Evolutionary conservation across 2,888 invertebrate species (phyloP), one percentile per base, ranked within the genome.

Genomic region (Parnassius glacialis): DNA sequence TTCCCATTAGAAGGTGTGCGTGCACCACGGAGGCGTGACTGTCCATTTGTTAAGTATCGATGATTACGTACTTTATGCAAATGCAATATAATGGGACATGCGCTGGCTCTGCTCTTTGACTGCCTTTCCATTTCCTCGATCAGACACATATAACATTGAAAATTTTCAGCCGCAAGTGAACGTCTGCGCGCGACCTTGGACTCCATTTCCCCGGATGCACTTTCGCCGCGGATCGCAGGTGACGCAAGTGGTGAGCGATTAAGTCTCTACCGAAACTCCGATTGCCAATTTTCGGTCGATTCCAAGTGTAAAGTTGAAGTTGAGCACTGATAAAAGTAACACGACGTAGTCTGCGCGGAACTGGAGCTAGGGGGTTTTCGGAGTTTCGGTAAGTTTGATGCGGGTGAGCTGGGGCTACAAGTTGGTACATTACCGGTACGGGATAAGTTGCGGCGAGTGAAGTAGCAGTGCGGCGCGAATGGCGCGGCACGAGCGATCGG

Each of bases 401-500:
- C 60, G 51, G 48, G 51, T 10, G n/a, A 13, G 47, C 48, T 59
- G 60, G 67, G 65, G 69, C 67, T 66, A 69, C 69, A 66, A 69
- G 72, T 68, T 72, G 76, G 84, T 84, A 84, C 84, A 78, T 83
- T 81, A 83, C 84, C 85, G 79, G 75, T 48, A 70, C 68, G 66
- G 67, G 58, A 54, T 64, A 58, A 57, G 69, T 61, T 65, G 70
- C 70, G 70, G 73, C 67, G 69, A 69, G 63, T 69, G 67, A 59
- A 20, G 54, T n/a, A 20, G 67, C 66, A 61, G 69, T 66, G 61
- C 65, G 70, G 69, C 64, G 67, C 63, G 65, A 65, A 67, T 64
- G 62, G 61, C 68, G 67, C 74, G 78, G 79, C 82, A 79, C 88
- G 88, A 74, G 84, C 79, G 82, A 66, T 78, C 79, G 78, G 73